Conservation (phyloP, 2,888 invertebrate genomes). For the Agrotis clavis region DNA sequence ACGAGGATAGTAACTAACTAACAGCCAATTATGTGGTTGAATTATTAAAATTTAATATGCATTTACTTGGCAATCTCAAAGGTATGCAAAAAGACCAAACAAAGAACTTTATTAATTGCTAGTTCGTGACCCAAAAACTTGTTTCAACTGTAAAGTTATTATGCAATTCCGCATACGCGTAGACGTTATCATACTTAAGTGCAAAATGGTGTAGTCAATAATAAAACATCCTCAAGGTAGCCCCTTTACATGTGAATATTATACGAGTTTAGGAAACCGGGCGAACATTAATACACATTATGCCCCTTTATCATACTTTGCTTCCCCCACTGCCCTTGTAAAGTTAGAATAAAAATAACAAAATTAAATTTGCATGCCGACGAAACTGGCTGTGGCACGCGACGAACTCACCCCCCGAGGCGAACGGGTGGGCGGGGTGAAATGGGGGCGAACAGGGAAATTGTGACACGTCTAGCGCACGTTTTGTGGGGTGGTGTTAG, state of each 20-base stretch:
- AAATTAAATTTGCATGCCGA: slow-evolving; percentile 88
- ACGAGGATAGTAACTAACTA: neutral
- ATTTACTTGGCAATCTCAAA: slow-evolving; percentile 29
- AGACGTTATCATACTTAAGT: slow-evolving; percentile 59
- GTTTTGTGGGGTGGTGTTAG: slow-evolving; percentile 70
- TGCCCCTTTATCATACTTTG: slow-evolving; percentile 80
- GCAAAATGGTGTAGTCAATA: slow-evolving; percentile 66
- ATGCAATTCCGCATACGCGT: slow-evolving; percentile 48
- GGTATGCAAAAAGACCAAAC: slow-evolving; percentile 35
- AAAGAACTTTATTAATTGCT: slow-evolving; percentile 40
- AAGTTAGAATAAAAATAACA: slow-evolving; percentile 87
- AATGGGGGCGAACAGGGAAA: slow-evolving; percentile 65
- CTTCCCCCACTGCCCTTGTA: slow-evolving; percentile 88
- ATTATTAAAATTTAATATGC: slow-evolving; percentile 29
- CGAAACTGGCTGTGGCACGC: slow-evolving; percentile 79
- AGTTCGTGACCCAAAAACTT: slow-evolving; percentile 52
- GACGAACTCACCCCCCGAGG: slow-evolving; percentile 61
- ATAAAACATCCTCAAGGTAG: slow-evolving; percentile 62
- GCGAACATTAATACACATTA: slow-evolving; percentile 67
- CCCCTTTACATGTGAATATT: slow-evolving; percentile 59
- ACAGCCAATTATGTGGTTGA: slow-evolving; percentile 20
- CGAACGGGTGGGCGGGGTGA: slow-evolving; percentile 42
- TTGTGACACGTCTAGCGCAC: slow-evolving; percentile 77
- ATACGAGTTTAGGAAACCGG: slow-evolving; percentile 65
- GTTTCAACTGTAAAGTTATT: slow-evolving; percentile 52